These are phyloP conservation scores for Parascotia fuliginaria DNA, from an alignment of 2,888 invertebrate species.

Conservation along the genomic window DNA sequence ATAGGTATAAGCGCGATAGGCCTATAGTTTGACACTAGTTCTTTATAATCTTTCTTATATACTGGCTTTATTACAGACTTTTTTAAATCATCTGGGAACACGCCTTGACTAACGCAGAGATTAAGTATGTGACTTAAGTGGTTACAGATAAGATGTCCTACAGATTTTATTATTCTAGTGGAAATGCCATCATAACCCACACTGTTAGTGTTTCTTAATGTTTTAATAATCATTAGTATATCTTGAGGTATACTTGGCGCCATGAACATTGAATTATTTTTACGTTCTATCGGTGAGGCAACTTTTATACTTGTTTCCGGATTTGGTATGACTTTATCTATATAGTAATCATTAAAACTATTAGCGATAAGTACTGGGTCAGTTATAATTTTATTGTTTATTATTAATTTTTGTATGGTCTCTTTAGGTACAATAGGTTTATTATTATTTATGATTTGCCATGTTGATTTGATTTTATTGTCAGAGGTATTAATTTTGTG, in stretches of 20 bases:
- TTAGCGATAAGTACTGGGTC: slow-evolving; percentile 1
- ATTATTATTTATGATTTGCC: slow-evolving; percentile 3
- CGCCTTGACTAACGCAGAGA: slow-evolving; percentile 7
- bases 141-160: background rate
- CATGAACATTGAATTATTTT: background rate
- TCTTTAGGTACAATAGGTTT: background rate
- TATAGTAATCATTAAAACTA: slow-evolving; percentile 2
- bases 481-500: slow-evolving; percentile 1
- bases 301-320: background rate
- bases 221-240: background rate
- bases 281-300: background rate
- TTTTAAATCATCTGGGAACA: slow-evolving; percentile 17
- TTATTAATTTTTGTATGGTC: background rate
- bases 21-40: background rate
- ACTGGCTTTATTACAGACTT: slow-evolving; percentile 16
- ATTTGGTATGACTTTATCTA: background rate
- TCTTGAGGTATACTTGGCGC: background rate
- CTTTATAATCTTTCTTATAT: slow-evolving; percentile 10
- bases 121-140: slow-evolving; percentile 16
- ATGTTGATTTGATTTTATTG: slow-evolving; percentile 5
- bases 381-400: background rate
- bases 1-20: background rate
- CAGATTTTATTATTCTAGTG: slow-evolving; percentile 1
- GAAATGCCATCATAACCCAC: slow-evolving; percentile 1
- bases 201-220: slow-evolving; percentile 2